Conservation (phyloP, 2,888 invertebrate species). For the Polymixis flavicincta region DNA sequence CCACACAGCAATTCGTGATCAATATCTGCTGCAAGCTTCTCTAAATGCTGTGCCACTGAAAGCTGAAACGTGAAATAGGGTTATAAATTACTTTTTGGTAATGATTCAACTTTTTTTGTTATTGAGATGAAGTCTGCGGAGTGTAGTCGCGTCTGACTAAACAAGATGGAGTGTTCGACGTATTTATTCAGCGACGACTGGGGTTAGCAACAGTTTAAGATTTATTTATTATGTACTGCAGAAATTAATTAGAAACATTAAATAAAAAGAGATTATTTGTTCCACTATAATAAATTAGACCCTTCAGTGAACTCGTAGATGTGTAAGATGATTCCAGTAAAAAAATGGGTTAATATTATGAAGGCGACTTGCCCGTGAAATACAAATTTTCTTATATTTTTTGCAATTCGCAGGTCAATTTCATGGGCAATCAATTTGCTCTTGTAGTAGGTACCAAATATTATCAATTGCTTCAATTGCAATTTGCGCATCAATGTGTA, state of each 20-base stretch:
- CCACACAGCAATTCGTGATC: conserved; percentile 95
- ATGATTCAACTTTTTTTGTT: background rate
- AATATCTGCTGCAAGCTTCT: conserved; percentile 77
- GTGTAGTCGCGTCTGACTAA: background rate
- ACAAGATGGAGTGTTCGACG: conserved; percentile 2
- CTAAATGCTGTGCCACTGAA: conserved; percentile 80
- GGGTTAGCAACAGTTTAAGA: background rate
- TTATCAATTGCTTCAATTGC: too few species aligned
- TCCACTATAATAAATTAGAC: background rate
- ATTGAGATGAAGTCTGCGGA: background rate
- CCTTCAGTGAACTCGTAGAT: background rate
- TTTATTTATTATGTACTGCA: background rate
- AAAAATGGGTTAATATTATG: too few species aligned
- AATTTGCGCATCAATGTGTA: too few species aligned
- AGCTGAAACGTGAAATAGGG: conserved; percentile 77
- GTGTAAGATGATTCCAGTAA: too few species aligned
- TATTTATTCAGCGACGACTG: background rate
- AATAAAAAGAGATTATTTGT: too few species aligned
- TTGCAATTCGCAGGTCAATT: too few species aligned
- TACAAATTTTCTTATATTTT: too few species aligned
- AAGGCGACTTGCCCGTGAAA: too few species aligned
- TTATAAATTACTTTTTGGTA: background rate
- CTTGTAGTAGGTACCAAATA: too few species aligned
- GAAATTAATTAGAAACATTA: background rate
- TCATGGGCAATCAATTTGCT: too few species aligned